Base-by-base conservation (phyloP, 2,797 vertebrate genomes). In the Babyrousa celebensis region DNA sequence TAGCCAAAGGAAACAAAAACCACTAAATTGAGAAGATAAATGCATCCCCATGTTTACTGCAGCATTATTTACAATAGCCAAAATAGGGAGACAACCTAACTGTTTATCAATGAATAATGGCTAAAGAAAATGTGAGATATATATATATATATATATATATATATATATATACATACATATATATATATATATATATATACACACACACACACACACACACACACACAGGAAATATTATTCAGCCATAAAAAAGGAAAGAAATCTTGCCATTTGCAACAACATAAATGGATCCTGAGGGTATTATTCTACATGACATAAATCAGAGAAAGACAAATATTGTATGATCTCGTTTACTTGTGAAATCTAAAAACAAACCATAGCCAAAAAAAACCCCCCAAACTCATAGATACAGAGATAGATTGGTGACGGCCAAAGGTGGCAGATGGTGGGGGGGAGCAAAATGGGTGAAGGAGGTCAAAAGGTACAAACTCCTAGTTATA, bases 361-460 rank as follows among this genome's bases (percentile, higher is more conserved):
- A 23, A 79, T 79, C 20, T 21, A 79, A 79, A 78, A 58, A 36
- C 75, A 78, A 78, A 78, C 1, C 32, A 54, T 6, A 15, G 32
- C 29, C 11, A 23, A 23, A 58, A 58, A 21, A 56, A 8, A 5
- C 0, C 6, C 6, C 17, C 52, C n/a, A 4, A n/a, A 23, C 32
- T 58, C 54, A 58, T 6, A 21, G 14, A 74, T 74, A 25, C 23
- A 74, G 75, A 78, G 75, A 32, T 78, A 79, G 54, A 58, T n/a
- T 36, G n/a, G n/a, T 32, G 75, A 15, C 1, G n/a, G 56, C 12
- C 54, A 58, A 29, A 56, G 20, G 32, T 36, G 29, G n/a, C 43
- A 54, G 12, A 12, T 23, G 23, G n/a, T 8, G 20, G 54, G 6
- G 6, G 54, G 58, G 3, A 10, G 75, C 75, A 15, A 79, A 56